Base-by-base conservation (phyloP, 2,888 invertebrate genomes). In the Harpalus rufipes region DNA sequence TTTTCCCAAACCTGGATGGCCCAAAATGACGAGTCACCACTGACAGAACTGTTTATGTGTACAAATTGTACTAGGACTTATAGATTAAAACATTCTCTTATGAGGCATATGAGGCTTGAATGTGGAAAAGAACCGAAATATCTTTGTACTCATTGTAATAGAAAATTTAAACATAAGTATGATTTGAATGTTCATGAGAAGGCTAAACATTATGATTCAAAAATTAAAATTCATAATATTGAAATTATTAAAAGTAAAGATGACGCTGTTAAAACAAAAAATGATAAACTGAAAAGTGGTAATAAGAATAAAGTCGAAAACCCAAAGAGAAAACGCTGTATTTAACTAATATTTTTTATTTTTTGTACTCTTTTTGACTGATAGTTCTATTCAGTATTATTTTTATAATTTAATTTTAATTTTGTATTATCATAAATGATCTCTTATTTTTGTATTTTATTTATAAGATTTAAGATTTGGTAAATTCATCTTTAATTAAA, bases 91-190 rank as follows among this genome's bases (percentile, higher is more conserved):
- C 89, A 90, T 80, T 91, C 91, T 85, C 87, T 92, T 7, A 87
- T 87, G 8, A 88, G 91, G 21, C 91, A 92, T 86, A 89, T 90
- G 78, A 88, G 89, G 12, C 87, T 90, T 58, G 92, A 92, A 85
- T 92, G 92, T 86, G 91, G 91, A 7, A 89, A 90, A 84, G 86
- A 88, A 44, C 91, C 91, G 0, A 89, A 88, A 16, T 90, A 89
- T 85, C 85, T 86, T 65, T 92, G 92, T 86, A 86, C 86, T 5
- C 85, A 88, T 7, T 92, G 91, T 85, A 87, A 86, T 16, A 90
- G 90, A 85, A 87, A 87, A 63, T 91, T 92, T 87, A 92, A 92
- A 86, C 90, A 92, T 78, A 91, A 92, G 86, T 92, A 92, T 87
- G 92, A 92, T 86, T 87, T 92, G 32, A 91, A 89, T 6, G 91